A percentile compares a stretch with the other conserved stretches of the same genome.
These are phyloP conservation scores for Phoxinus phoxinus DNA, from an alignment of 2,113 vertebrate species.

Conservation along the genomic window DNA sequence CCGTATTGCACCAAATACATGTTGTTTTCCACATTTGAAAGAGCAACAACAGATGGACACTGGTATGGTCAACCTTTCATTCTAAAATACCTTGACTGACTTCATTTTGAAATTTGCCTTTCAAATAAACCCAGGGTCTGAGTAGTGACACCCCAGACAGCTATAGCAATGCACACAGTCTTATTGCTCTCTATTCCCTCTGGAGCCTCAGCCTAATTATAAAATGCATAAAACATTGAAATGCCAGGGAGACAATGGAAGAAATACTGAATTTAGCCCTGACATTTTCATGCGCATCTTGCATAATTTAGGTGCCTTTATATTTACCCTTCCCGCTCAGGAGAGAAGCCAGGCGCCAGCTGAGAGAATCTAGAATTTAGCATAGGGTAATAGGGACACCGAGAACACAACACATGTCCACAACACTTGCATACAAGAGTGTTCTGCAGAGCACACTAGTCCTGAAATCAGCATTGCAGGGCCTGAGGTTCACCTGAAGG, in stretches of 20 bases:
- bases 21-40: conserved; percentile 21
- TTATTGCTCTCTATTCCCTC: conserved; percentile 51
- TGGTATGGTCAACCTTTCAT: conserved; percentile 26
- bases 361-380: conserved; percentile 52
- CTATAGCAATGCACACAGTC: conserved; percentile 53
- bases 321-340: conserved; percentile 68
- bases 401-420: conserved; percentile 11
- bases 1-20: conserved; percentile 6
- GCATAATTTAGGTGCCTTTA: conserved; percentile 75
- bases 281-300: conserved; percentile 76
- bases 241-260: conserved; percentile 73
- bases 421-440: background rate
- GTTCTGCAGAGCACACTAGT: background rate
- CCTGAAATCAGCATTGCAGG: background rate
- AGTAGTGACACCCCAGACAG: conserved; percentile 54
- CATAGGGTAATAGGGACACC: conserved; percentile 44
- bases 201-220: conserved; percentile 73
- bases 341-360: conserved; percentile 52
- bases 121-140: conserved; percentile 66
- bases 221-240: conserved; percentile 77
- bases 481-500: conserved; percentile 23
- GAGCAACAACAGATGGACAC: background rate
- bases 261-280: conserved; percentile 70
- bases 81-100: conserved; percentile 30
- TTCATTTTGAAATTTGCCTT: conserved; percentile 65